phyloP scores from a whole-genome alignment of 1,140 invertebrate genomes.

The Drosophila oshimai region DNA sequence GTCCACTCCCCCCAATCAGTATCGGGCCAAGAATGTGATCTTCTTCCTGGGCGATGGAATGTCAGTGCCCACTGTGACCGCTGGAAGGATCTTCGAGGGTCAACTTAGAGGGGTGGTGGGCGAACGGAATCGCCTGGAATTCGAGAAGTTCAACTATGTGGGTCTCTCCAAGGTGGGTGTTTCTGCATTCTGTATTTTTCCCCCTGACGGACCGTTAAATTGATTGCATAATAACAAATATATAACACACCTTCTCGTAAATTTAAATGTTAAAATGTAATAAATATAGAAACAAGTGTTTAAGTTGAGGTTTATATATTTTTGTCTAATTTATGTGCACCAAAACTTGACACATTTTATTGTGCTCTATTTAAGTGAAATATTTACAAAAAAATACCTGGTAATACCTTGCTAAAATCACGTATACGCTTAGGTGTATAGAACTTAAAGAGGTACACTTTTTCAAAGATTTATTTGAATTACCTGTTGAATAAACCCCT shows the following conservation, averaged over 20 bases:
- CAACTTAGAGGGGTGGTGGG: constrained; percentile 85
- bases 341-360: no score
- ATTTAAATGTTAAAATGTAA: neutral
- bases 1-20: constrained; percentile 60
- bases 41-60: constrained; percentile 92
- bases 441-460: no score
- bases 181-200: neutral
- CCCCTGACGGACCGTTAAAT: neutral
- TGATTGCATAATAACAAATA: neutral
- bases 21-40: constrained; percentile 88
- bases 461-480: no score
- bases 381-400: no score
- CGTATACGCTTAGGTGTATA: no score
- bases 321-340: no score
- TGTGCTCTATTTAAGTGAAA: no score
- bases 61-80: constrained; percentile 89
- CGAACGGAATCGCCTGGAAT: constrained; percentile 87
- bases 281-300: no score
- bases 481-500: neutral
- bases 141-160: constrained; percentile 89
- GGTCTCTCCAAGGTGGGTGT: constrained; percentile 88
- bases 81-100: constrained; percentile 87
- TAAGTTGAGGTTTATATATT: no score
- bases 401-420: no score
- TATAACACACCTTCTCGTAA: neutral